Evolutionary conservation across 2,113 vertebrate species (phyloP).

Genomic region (Uropsilus gracilis): DNA sequence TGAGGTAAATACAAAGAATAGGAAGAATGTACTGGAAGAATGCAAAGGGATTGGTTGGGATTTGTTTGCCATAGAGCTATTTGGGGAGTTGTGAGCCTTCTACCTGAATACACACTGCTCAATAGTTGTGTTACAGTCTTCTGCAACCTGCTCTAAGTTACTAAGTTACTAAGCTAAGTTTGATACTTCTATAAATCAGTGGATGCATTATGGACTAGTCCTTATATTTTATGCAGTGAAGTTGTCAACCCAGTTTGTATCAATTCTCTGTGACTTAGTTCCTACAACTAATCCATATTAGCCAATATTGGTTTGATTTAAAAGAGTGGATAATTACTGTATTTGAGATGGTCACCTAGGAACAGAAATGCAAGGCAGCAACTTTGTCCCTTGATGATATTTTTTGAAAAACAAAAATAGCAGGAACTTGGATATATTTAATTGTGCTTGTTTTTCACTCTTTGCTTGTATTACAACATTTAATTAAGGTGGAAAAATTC

Average conservation of each 20-base stretch:
- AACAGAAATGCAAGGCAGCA: background rate
- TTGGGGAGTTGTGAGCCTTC: background rate
- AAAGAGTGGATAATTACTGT: background rate
- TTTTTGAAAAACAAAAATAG: background rate
- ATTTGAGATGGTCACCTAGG: background rate
- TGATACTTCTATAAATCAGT: background rate
- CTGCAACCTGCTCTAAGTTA: background rate
- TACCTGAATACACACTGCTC: background rate
- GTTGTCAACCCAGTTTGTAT: slow-evolving; percentile 1
- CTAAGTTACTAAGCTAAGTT: background rate
- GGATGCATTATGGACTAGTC: background rate
- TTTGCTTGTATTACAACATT: background rate
- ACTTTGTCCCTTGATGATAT: background rate
- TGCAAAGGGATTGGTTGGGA: background rate
- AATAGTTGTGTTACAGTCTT: background rate
- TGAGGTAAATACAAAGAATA: background rate
- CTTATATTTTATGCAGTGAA: background rate
- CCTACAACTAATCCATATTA: slow-evolving; percentile 47
- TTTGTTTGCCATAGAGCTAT: background rate
- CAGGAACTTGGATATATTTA: background rate
- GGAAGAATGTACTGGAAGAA: background rate
- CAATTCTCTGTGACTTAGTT: slow-evolving; percentile 22
- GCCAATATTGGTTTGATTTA: slow-evolving; percentile 10
- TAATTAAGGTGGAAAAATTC: background rate
- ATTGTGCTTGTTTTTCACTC: background rate